These are phyloP conservation scores for Scaptomyza montana DNA, from an alignment of 1,140 invertebrate species.

Conservation along the genomic window DNA sequence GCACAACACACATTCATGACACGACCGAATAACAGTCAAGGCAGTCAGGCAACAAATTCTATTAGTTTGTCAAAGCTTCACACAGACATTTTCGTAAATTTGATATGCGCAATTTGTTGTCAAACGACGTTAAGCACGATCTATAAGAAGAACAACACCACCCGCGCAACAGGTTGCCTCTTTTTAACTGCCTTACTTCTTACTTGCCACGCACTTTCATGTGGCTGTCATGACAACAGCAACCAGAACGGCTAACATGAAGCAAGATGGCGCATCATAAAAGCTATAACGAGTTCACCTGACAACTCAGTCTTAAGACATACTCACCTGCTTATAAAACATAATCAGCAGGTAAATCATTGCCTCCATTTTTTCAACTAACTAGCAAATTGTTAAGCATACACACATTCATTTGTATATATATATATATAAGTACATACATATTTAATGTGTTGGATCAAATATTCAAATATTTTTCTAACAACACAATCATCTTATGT, in stretches of 20 bases:
- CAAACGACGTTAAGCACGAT: conserved; percentile 58
- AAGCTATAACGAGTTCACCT: conserved; percentile 48
- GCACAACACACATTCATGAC: conserved; percentile 36
- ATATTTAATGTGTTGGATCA: too few species aligned
- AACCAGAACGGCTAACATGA: background rate
- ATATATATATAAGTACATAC: too few species aligned
- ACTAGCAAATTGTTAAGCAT: conserved; percentile 31
- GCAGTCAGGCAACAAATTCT: conserved; percentile 67
- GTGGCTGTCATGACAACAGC: conserved; percentile 18
- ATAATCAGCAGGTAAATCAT: conserved; percentile 52
- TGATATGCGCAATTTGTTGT: conserved; percentile 81
- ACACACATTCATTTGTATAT: background rate
- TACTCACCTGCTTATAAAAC: conserved; percentile 42
- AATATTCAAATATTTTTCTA: too few species aligned
- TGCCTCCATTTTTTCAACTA: conserved; percentile 23
- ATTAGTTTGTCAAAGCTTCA: conserved; percentile 74
- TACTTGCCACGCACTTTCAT: conserved; percentile 61
- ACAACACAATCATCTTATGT: too few species aligned
- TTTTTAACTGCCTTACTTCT: background rate
- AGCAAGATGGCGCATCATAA: conserved; percentile 51
- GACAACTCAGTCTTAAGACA: conserved; percentile 38
- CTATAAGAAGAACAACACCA: conserved; percentile 16
- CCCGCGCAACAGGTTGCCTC: conserved; percentile 70
- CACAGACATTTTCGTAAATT: conserved; percentile 77
- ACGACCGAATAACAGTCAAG: conserved; percentile 5